Percentiles rank a stretch among this genome's conserved stretches.
phyloP scores from a whole-genome alignment of 2,888 invertebrate species.

The Crocallis elinguaria region DNA sequence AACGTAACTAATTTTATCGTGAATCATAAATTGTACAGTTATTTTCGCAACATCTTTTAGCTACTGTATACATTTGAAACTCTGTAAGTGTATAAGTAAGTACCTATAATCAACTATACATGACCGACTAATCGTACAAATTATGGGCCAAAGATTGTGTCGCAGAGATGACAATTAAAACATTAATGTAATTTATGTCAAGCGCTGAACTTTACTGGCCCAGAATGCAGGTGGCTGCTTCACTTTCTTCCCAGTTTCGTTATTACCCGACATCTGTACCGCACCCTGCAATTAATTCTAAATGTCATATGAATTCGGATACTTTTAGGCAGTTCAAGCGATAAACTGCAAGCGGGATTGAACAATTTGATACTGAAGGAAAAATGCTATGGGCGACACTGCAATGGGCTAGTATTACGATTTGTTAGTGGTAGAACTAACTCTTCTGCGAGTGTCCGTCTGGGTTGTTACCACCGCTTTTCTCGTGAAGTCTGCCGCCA shows the following conservation, averaged over 20 bases:
- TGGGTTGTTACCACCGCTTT: too few species aligned
- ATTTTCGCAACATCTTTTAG: too few species aligned
- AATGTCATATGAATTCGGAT: constrained; percentile 73
- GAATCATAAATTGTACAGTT: too few species aligned
- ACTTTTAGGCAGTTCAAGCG: constrained; percentile 39
- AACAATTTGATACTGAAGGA: too few species aligned
- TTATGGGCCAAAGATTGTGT: constrained; percentile 1
- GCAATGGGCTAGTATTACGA: too few species aligned
- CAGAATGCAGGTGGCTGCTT: constrained; percentile 39
- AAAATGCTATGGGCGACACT: too few species aligned
- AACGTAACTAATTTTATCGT: too few species aligned
- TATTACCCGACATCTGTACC: constrained; percentile 65
- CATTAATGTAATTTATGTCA: constrained; percentile 29
- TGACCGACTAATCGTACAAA: constrained; percentile 1
- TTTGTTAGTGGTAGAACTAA: too few species aligned
- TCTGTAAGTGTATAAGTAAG: too few species aligned
- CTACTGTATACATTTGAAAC: too few species aligned
- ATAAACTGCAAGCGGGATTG: constrained; percentile 39
- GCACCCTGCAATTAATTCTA: constrained; percentile 73
- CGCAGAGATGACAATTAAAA: constrained; percentile 12
- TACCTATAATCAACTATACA: neutral
- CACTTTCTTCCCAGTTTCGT: constrained; percentile 63
- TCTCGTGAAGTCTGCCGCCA: too few species aligned
- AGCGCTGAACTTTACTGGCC: constrained; percentile 37
- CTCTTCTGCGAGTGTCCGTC: too few species aligned